phyloP scores from a whole-genome alignment of 92 coral and sea anemone species.

The Porites divaricata region DNA sequence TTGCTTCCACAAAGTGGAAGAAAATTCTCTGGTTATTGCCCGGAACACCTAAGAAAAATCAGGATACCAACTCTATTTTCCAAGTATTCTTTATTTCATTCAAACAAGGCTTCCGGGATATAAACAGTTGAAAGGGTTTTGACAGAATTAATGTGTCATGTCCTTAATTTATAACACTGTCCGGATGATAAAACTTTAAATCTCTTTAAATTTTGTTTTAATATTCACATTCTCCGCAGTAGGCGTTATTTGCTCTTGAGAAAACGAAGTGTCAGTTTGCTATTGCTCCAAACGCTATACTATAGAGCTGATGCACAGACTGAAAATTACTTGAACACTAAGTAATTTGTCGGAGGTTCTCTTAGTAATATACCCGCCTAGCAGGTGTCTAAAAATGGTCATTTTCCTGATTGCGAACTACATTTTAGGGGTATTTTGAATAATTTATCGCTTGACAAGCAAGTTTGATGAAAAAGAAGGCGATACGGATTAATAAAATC shows the following conservation, averaged over 20 bases:
- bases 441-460: conserved; percentile 14
- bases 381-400: conserved; percentile 40
- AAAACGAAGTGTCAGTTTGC: conserved; percentile 28
- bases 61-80: conserved; percentile 5
- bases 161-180: conserved; percentile 49
- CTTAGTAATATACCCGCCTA: conserved; percentile 8
- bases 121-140: conserved; percentile 33
- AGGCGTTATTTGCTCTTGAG: conserved; percentile 28
- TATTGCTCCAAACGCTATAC: conserved; percentile 1
- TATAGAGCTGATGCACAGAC: neutral
- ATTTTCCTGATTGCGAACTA: conserved; percentile 30
- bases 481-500: neutral
- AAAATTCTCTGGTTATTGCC: conserved; percentile 30
- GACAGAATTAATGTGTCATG: conserved; percentile 39
- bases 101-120: conserved; percentile 28
- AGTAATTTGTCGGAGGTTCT: conserved; percentile 21
- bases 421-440: conserved; percentile 1
- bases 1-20: conserved; percentile 56
- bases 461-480: neutral
- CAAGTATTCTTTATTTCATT: conserved; percentile 19
- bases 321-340: neutral
- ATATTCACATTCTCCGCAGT: conserved; percentile 23
- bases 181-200: conserved; percentile 42
- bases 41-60: conserved; percentile 25
- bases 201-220: conserved; percentile 31